phyloP scores from a whole-genome alignment of 1,140 invertebrate species.

The Episyrphus balteatus region DNA sequence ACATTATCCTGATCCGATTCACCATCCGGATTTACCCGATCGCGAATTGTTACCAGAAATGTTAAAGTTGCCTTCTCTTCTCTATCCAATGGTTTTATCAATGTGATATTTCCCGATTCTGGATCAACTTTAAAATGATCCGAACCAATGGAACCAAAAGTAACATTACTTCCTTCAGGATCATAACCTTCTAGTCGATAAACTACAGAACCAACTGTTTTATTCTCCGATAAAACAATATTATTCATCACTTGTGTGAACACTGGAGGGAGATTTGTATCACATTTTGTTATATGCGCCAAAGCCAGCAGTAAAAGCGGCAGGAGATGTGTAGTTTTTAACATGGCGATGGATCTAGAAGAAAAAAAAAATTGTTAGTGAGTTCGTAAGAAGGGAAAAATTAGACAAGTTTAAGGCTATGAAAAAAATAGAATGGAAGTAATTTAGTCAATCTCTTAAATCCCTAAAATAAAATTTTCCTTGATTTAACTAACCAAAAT shows the following conservation, averaged over 20 bases:
- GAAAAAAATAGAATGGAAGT: too few relatives aligned
- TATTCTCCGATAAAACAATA: slow-evolving; percentile 62
- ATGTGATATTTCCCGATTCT: slow-evolving; percentile 62
- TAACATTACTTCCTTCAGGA: slow-evolving; percentile 57
- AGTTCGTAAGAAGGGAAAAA: too few relatives aligned
- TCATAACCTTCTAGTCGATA: slow-evolving; percentile 66
- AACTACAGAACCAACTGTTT: slow-evolving; percentile 60
- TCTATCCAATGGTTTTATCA: slow-evolving; percentile 66
- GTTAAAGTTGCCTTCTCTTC: slow-evolving; percentile 51
- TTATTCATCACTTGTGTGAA: slow-evolving; percentile 63
- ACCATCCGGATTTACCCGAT: slow-evolving; percentile 49
- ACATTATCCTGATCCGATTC: slow-evolving; percentile 59
- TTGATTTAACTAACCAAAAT: too few relatives aligned
- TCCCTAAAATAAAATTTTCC: too few relatives aligned
- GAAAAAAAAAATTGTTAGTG: too few relatives aligned
- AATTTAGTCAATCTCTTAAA: too few relatives aligned
- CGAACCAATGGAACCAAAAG: slow-evolving; percentile 67
- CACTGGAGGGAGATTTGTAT: slow-evolving; percentile 50
- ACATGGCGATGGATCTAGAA: too few relatives aligned
- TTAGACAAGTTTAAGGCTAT: too few relatives aligned
- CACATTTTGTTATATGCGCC: neutral
- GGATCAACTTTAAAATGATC: slow-evolving; percentile 67
- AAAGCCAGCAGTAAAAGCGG: too few relatives aligned
- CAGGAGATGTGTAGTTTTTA: too few relatives aligned
- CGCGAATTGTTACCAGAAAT: slow-evolving; percentile 36